Evolutionary conservation across 1,140 invertebrate species (phyloP), one percentile per base, ranked within the genome.

Genomic region (Manduca sexta): DNA sequence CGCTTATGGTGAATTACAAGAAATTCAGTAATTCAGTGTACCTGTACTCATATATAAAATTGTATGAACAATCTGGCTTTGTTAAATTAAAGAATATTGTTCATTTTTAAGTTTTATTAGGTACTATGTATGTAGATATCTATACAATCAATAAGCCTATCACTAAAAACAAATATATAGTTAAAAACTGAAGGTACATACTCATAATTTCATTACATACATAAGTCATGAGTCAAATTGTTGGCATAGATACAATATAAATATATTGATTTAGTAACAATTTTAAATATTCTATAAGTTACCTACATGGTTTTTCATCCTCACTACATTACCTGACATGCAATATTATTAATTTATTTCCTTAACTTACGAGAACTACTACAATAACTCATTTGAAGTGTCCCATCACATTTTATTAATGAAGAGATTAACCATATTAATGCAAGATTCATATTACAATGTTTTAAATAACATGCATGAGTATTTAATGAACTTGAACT

Each of bases 401-500:
- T n/a, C n/a, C n/a, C n/a, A n/a, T 26, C 21, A 26, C 38, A 33
- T 16, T 40, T 21, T 16, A 48, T 12, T 48, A 48, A 26, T 5
- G 8, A 26, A 26, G 15, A 45, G 17, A 49, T 33, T 42, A 35
- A 49, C 39, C 42, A 34, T 43, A 35, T 33, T 17, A 35, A 35
- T 42, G 35, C 33, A 33, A 33, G 14, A 15, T 42, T 41, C 39
- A 41, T 11, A 43, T 13, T 43, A 43, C 33, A 15, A 18, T 13
- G 18, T 41, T 41, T 49, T 12, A 12, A 26, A 26, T 26, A 26
- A 26, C 21, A 26, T 26, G 21, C 21, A 26, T 26, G 21, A 3
- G 13, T 49, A 49, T 34, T 41, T 21, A 18, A 42, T 49, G 34
- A 18, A 39, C 42, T 30, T 43, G 30, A 49, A 49, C 35, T 31